A percentile compares a stretch with the other conserved stretches of the same genome.
Conservation (phyloP, 2,113 vertebrate genomes). For the Ceyx melanurus region DNA sequence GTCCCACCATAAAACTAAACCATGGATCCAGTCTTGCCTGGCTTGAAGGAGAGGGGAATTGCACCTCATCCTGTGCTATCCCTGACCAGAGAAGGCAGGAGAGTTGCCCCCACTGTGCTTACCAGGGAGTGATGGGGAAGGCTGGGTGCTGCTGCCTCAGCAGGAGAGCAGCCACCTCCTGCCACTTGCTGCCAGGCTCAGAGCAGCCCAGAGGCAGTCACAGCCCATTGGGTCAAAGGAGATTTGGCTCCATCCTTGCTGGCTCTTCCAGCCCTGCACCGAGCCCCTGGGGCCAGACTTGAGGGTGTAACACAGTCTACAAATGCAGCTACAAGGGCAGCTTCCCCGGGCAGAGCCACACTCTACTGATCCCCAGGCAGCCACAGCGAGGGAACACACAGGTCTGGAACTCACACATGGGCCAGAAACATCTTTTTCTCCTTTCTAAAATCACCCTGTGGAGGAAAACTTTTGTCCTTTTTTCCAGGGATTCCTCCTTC, state of each 20-base stretch:
- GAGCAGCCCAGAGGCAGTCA: not conserved
- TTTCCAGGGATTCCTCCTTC: not conserved
- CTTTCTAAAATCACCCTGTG: not conserved
- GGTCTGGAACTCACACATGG: not conserved
- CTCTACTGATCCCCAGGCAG: not conserved
- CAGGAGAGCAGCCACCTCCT: not conserved
- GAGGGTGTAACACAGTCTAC: not conserved
- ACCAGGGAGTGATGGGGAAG: accelerated
- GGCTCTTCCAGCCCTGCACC: not conserved
- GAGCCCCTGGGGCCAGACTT: not conserved
- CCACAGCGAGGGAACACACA: accelerated
- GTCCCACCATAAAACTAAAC: not conserved
- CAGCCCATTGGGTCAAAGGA: accelerated
- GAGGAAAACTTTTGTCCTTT: constrained; percentile 33
- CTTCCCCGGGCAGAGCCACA: not conserved
- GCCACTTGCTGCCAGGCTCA: not conserved
- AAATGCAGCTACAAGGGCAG: not conserved
- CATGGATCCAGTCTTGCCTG: accelerated
- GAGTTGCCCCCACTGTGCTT: too few relatives aligned
- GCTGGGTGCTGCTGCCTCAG: not conserved
- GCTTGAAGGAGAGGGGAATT: not conserved
- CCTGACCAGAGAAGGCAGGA: not conserved
- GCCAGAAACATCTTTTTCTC: not conserved
- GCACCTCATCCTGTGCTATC: not conserved
- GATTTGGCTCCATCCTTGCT: not conserved